Conservation (phyloP, 2,113 vertebrate genomes). For the Xenopus laevis region DNA sequence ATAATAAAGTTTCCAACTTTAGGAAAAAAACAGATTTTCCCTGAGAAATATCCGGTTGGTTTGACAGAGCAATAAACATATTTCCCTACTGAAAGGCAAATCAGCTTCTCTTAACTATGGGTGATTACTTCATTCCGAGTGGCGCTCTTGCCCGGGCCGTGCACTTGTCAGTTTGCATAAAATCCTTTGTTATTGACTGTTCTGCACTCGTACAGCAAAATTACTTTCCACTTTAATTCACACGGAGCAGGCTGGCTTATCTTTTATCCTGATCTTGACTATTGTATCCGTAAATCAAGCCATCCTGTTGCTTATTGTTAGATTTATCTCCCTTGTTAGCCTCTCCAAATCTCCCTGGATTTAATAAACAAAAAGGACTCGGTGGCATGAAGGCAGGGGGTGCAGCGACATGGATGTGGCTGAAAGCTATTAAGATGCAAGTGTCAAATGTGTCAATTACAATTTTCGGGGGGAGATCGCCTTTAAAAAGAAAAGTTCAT, state of each 20-base stretch:
- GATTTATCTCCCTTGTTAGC: not conserved
- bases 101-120: not conserved
- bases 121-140: not conserved
- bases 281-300: not conserved
- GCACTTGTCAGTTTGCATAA: not conserved
- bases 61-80: no score
- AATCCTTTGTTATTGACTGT: constrained; percentile 1
- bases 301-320: not conserved
- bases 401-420: no score
- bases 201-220: not conserved
- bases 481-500: no score
- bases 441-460: no score
- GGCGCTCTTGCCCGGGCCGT: not conserved
- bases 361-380: not conserved
- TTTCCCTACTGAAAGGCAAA: not conserved
- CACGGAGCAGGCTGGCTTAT: not conserved
- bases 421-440: no score
- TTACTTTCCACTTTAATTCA: not conserved
- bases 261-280: not conserved
- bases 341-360: not conserved
- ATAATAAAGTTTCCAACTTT: no score
- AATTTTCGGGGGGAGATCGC: no score
- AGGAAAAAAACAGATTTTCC: no score
- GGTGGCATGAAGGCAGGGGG: not conserved
- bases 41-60: no score